Evolutionary conservation across 2,888 invertebrate genomes (phyloP), one percentile per base, ranked within the genome.

Genomic region (Drosophila aldrichi): DNA sequence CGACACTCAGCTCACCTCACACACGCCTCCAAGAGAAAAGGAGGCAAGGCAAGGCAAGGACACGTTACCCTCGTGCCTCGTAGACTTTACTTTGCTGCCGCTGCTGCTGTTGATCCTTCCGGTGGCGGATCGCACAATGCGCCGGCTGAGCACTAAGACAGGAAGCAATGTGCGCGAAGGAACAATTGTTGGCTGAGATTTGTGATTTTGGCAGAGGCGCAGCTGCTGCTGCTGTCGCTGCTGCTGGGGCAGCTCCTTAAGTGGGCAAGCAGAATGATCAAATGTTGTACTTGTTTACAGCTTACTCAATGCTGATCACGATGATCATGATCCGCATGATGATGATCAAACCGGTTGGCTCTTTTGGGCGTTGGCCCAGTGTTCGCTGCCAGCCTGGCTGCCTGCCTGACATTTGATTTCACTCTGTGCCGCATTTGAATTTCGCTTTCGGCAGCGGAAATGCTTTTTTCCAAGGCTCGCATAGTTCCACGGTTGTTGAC

Each of bases 81-180:
- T n/a, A 44, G 20, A 34, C 36, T 9, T 40, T n/a, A 20, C 36
- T n/a, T 32, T 44, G 41, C 8, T 32, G 20, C 10, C 4, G 48
- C n/a, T n/a, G 32, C 70, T 65, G 46, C 57, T 36, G 68, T 41
- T 56, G 79, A 82, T 91, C 91, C 91, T 92, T 91, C 91, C 92
- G 91, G 92, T 58, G 46, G 82, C 58, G 69, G 69, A 70, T 52
- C 74, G 74, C 66, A 76, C 76, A 77, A 82, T 67, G 10, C 75
- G 70, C 49, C 75, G 75, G 74, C 79, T 70, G 79, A 77, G 65
- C 70, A 61, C 61, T 63, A 78, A 80, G 82, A 91, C 92, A 92
- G 92, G 92, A 92, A 91, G 92, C 92, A 91, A 92, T 92, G 91
- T 92, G 92, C 89, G 81, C 81, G 81, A 64, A 62, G 60, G 89